A percentile compares a stretch with the other conserved stretches of the same genome.
Conservation (phyloP, 1,140 invertebrate genomes). For the Drosophila nigrodunni region DNA sequence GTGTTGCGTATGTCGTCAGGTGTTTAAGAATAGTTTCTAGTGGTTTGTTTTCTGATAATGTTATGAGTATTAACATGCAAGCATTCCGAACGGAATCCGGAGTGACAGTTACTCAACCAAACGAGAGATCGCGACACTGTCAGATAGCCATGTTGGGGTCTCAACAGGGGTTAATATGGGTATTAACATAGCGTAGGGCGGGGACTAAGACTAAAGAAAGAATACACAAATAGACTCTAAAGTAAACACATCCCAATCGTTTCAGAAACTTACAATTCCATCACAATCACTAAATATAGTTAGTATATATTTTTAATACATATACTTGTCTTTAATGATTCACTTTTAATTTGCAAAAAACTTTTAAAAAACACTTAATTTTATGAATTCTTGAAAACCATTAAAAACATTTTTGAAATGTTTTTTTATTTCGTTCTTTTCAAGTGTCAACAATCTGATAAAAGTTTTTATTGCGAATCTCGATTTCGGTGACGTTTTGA, state of each 20-base stretch:
- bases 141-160: slow-evolving; percentile 31
- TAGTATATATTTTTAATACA: background rate
- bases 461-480: slow-evolving; percentile 10
- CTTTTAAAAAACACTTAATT: background rate
- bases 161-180: slow-evolving; percentile 16
- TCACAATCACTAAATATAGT: background rate
- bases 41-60: slow-evolving; percentile 66
- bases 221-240: slow-evolving; percentile 1
- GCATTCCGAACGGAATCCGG: slow-evolving; percentile 29
- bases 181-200: background rate
- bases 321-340: slow-evolving; percentile 1
- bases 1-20: slow-evolving; percentile 68
- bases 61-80: slow-evolving; percentile 31
- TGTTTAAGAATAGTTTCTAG: slow-evolving; percentile 80
- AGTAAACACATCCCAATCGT: background rate
- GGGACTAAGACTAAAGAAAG: background rate
- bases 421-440: background rate
- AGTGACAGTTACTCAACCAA: slow-evolving; percentile 45
- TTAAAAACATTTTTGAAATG: slow-evolving; percentile 3
- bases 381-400: background rate
- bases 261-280: background rate
- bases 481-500: background rate
- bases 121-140: slow-evolving; percentile 18
- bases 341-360: background rate
- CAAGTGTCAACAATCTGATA: slow-evolving; percentile 2